Percentiles rank a stretch among this genome's conserved stretches.
phyloP scores from a whole-genome alignment of 2,888 invertebrate species.

The Bursaphelenchus okinawaensis region DNA sequence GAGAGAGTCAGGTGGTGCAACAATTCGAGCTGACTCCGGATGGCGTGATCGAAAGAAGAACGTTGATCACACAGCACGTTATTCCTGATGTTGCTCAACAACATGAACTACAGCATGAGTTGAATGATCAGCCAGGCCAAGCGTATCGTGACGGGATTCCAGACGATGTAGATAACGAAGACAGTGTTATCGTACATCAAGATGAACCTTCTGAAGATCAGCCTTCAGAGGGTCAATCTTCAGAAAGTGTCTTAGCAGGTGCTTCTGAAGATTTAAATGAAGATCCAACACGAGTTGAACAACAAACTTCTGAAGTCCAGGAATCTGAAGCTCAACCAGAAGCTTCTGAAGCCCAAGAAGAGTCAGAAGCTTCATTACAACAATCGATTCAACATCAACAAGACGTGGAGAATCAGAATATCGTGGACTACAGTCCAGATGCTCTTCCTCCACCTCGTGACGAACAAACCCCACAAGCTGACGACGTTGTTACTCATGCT shows the following conservation, averaged over 20 bases:
- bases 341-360: background rate
- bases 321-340: background rate
- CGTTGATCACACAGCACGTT: conserved; percentile 24
- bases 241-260: too few species aligned
- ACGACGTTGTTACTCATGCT: background rate
- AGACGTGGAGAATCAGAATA: background rate
- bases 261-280: too few species aligned
- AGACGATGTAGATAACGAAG: background rate
- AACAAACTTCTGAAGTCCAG: background rate
- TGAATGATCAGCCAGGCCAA: background rate
- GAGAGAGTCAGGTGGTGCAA: conserved; percentile 37
- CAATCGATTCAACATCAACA: background rate
- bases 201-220: background rate
- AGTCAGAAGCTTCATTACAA: too few species aligned
- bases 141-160: background rate
- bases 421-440: background rate
- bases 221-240: background rate
- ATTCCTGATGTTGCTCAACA: conserved; percentile 13
- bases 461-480: background rate
- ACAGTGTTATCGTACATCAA: background rate
- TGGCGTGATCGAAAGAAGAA: conserved; percentile 20
- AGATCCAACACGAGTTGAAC: too few species aligned
- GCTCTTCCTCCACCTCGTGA: background rate
- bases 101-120: conserved; percentile 8
- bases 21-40: conserved; percentile 22